Percentiles rank a stretch among this genome's conserved stretches.
These are phyloP conservation scores for Pteronura brasiliensis DNA, from an alignment of 2,113 vertebrate species.

Conservation along the genomic window DNA sequence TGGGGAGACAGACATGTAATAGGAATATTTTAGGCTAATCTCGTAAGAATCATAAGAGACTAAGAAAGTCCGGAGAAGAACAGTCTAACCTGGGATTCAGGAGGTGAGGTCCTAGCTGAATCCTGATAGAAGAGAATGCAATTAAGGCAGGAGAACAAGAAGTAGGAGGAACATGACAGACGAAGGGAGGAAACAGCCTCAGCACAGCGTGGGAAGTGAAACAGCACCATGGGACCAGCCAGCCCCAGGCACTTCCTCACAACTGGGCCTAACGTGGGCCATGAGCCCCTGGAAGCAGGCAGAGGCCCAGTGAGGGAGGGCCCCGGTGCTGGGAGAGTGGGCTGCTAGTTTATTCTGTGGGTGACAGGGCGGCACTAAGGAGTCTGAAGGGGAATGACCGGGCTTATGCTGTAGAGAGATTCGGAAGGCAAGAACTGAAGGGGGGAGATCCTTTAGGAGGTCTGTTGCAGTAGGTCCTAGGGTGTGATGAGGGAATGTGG, in stretches of 20 bases:
- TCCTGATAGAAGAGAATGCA: background rate
- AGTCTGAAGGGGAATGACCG: background rate
- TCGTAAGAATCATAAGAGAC: background rate
- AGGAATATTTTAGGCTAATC: background rate
- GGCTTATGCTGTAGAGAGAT: background rate
- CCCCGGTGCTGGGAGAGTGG: fast-evolving
- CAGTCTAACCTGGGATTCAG: background rate
- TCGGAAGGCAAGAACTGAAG: background rate
- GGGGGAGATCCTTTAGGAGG: background rate
- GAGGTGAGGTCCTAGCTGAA: background rate
- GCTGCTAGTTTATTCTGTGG: background rate
- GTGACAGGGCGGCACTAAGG: background rate
- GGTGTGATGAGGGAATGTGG: background rate
- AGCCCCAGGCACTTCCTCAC: fast-evolving
- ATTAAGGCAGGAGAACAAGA: background rate
- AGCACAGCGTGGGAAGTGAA: background rate
- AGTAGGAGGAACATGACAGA: background rate
- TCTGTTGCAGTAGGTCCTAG: background rate
- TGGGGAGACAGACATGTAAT: background rate
- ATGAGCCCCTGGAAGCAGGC: background rate
- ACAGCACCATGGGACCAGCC: background rate
- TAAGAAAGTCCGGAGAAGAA: background rate
- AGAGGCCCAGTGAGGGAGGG: background rate
- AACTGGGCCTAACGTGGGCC: background rate
- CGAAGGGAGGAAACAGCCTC: background rate